Conservation (phyloP, 2,113 vertebrate genomes). For the Meles meles region DNA sequence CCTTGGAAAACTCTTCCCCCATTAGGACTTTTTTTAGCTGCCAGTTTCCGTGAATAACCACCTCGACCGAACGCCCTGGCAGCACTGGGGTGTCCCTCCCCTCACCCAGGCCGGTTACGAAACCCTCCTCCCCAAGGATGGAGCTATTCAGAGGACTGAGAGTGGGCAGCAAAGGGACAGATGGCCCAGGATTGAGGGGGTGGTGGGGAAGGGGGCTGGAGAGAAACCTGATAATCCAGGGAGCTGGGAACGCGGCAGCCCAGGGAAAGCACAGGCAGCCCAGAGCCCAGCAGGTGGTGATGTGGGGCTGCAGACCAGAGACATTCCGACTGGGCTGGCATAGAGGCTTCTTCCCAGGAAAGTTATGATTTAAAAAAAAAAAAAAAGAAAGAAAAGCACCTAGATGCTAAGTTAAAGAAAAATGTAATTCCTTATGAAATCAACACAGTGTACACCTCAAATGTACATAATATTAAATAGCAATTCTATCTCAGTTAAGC, state of each 20-base stretch:
- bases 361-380: not conserved
- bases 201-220: not conserved
- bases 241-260: not conserved
- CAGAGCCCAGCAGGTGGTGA: not conserved
- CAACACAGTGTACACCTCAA: not conserved
- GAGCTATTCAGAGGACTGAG: constrained; percentile 48
- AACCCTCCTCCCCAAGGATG: not conserved
- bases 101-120: not conserved
- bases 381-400: not conserved
- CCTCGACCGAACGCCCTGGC: not conserved
- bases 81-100: not conserved
- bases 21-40: not conserved
- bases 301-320: not conserved
- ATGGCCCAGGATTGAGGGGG: not conserved
- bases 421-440: not conserved
- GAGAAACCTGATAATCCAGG: not conserved
- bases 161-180: constrained; percentile 48
- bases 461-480: not conserved
- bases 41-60: not conserved
- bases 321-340: too few species aligned
- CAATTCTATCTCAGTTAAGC: not conserved
- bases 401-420: not conserved
- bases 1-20: not conserved
- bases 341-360: not conserved
- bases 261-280: not conserved